phyloP scores from a whole-genome alignment of 2,888 invertebrate species.

The Agrotis exclamationis region DNA sequence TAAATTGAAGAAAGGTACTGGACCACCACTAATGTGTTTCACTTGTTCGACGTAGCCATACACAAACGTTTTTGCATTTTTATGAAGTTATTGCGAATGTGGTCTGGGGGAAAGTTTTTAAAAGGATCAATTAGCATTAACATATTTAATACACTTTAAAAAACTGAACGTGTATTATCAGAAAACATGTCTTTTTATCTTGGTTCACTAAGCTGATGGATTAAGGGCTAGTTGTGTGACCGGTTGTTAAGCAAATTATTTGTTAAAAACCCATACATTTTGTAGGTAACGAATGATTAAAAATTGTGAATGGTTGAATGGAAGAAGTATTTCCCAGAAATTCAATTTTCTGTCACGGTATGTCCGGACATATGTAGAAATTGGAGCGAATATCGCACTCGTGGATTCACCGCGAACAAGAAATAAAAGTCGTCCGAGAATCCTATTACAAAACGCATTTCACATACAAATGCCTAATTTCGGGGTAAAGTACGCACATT shows the following conservation, averaged over 20 bases:
- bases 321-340: too few relatives aligned
- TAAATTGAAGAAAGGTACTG: conserved; percentile 80
- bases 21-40: conserved; percentile 81
- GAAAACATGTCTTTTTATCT: not conserved
- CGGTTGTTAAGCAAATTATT: too few relatives aligned
- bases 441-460: conserved; percentile 90
- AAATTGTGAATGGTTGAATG: too few relatives aligned
- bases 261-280: too few relatives aligned
- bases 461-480: conserved; percentile 91
- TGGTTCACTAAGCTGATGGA: not conserved
- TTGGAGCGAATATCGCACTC: conserved; percentile 67
- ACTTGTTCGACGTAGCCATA: conserved; percentile 73
- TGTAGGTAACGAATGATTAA: too few relatives aligned
- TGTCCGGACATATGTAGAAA: conserved; percentile 31
- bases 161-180: not conserved
- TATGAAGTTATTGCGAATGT: conserved; percentile 63
- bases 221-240: not conserved
- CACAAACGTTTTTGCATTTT: conserved; percentile 68
- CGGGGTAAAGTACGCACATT: conserved; percentile 90
- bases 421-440: conserved; percentile 86
- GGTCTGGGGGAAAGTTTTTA: conserved; percentile 3
- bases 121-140: conserved; percentile 3
- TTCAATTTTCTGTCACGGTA: not conserved
- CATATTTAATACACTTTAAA: not conserved
- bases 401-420: conserved; percentile 72